Evolutionary conservation across 2,888 invertebrate species (phyloP).

Genomic region (Hydraecia micacea): DNA sequence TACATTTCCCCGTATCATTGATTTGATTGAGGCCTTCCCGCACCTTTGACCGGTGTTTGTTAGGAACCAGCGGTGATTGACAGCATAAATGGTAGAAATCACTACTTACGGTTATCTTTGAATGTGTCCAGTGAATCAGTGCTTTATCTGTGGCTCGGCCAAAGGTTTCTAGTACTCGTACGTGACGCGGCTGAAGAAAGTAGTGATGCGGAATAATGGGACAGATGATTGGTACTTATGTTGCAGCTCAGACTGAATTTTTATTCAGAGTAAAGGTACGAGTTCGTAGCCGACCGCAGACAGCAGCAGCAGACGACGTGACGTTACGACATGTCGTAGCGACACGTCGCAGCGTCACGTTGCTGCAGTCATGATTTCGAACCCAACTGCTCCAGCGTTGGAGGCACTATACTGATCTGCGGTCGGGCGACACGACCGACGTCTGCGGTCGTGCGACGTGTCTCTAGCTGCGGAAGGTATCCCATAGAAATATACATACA

Average conservation of each 20-base stretch:
- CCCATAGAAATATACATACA: too few relatives aligned
- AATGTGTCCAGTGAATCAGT: conserved; percentile 64
- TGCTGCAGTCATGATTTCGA: too few relatives aligned
- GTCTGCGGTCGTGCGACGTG: too few relatives aligned
- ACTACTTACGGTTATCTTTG: conserved; percentile 62
- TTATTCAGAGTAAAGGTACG: conserved; percentile 19
- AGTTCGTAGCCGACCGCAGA: too few relatives aligned
- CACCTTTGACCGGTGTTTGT: conserved; percentile 76
- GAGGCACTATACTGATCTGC: too few relatives aligned
- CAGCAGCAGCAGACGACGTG: too few relatives aligned
- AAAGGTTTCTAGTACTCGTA: conserved; percentile 58
- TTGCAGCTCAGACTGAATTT: conserved; percentile 10
- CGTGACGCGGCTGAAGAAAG: conserved; percentile 40
- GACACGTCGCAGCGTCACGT: too few relatives aligned
- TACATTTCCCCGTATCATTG: conserved; percentile 70
- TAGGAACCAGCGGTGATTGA: conserved; percentile 64
- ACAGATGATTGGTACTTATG: background rate
- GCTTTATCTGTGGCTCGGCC: conserved; percentile 43
- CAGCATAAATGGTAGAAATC: conserved; percentile 68
- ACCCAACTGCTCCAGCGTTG: too few relatives aligned
- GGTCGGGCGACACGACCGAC: too few relatives aligned
- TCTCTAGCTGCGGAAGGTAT: too few relatives aligned
- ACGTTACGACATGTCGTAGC: too few relatives aligned
- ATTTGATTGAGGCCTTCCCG: conserved; percentile 70
- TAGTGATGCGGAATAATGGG: conserved; percentile 36